phyloP scores from a whole-genome alignment of 2,113 vertebrate genomes.

The Sardina pilchardus region DNA sequence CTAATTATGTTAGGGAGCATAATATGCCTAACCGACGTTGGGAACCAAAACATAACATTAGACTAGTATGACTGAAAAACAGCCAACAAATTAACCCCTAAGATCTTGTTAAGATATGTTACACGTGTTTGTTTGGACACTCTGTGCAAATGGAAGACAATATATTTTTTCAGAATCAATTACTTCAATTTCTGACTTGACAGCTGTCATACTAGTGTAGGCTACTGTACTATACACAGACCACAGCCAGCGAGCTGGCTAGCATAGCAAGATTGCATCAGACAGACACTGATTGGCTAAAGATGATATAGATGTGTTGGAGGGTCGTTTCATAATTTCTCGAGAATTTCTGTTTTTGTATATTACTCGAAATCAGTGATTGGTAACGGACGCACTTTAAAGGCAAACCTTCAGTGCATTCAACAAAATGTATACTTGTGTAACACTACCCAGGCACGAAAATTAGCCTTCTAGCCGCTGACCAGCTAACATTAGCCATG shows the following conservation, averaged over 20 bases:
- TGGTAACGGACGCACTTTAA: too few species aligned
- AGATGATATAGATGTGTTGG: neutral
- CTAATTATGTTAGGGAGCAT: neutral
- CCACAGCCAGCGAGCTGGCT: neutral
- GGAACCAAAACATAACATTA: neutral
- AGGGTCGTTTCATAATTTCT: neutral
- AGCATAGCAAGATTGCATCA: slow-evolving; percentile 10
- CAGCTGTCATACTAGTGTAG: neutral
- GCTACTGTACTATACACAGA: neutral
- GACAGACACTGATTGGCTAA: neutral
- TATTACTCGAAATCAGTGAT: neutral
- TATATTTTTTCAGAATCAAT: neutral
- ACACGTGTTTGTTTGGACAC: neutral
- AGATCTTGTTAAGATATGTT: too few species aligned
- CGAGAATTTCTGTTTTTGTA: neutral
- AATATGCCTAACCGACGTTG: neutral
- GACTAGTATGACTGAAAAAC: neutral
- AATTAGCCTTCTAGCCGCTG: neutral
- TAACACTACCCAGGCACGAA: neutral
- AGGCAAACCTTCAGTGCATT: neutral
- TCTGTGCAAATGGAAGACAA: neutral
- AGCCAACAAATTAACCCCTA: neutral
- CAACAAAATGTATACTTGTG: neutral
- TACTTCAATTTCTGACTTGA: neutral
- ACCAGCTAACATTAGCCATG: neutral